Evolutionary conservation across 2,113 vertebrate genomes (phyloP).

Genomic region (Daubentonia madagascariensis): DNA sequence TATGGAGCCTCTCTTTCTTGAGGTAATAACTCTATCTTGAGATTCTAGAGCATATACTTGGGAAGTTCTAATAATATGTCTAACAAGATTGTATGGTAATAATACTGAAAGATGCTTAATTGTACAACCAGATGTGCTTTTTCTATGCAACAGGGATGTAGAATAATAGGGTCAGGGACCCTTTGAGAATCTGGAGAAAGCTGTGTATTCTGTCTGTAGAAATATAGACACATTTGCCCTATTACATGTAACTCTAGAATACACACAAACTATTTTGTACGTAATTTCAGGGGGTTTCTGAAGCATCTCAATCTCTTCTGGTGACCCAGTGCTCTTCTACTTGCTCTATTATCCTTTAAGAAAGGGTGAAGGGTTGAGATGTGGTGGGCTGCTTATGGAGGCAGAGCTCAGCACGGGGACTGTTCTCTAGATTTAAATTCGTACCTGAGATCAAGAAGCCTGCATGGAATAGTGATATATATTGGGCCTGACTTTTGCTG

Average conservation of each 20-base stretch:
- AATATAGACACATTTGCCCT: neutral
- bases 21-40: neutral
- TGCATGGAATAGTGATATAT: neutral
- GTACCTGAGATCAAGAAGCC: neutral
- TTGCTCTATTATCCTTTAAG: neutral
- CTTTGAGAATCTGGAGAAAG: neutral
- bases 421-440: neutral
- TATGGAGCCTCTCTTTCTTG: neutral
- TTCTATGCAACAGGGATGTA: neutral
- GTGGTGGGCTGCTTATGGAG: neutral
- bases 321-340: neutral
- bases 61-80: neutral
- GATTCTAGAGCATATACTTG: neutral
- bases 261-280: neutral
- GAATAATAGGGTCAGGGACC: neutral
- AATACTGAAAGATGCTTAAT: neutral
- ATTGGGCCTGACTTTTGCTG: neutral
- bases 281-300: neutral
- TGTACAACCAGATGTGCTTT: neutral
- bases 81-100: neutral
- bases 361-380: neutral
- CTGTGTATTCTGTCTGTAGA: neutral
- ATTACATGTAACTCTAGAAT: rapidly evolving
- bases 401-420: neutral
- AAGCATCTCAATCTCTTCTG: no score